Evolutionary conservation across 2,113 vertebrate species (phyloP).

Genomic region (Picathartes gymnocephalus): DNA sequence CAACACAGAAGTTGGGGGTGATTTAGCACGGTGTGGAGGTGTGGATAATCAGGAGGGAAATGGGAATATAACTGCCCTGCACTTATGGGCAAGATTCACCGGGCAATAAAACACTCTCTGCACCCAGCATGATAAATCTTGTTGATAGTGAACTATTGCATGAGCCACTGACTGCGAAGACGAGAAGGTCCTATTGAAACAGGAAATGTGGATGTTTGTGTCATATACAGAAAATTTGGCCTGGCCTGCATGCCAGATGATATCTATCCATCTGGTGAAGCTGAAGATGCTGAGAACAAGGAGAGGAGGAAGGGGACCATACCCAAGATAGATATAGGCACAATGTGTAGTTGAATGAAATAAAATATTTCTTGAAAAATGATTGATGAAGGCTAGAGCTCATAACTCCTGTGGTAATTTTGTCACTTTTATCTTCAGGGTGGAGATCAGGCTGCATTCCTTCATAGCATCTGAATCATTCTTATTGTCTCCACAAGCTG

Average conservation of each 20-base stretch:
- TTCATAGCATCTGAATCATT: conserved; percentile 61
- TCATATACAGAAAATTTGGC: not conserved
- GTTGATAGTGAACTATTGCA: not conserved
- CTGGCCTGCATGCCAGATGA: conserved; percentile 46
- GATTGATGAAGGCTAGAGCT: conserved; percentile 40
- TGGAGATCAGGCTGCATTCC: conserved; percentile 40
- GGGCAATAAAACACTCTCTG: not conserved
- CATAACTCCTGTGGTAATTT: conserved; percentile 30
- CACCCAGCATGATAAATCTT: not conserved
- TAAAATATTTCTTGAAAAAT: conserved; percentile 15
- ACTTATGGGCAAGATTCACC: not conserved
- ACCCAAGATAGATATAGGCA: not conserved
- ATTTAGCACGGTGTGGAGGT: not conserved
- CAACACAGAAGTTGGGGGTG: not conserved
- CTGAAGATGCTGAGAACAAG: conserved; percentile 5
- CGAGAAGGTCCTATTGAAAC: not conserved
- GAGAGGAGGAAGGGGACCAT: not conserved
- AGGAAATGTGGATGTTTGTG: not conserved
- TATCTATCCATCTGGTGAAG: conserved; percentile 24
- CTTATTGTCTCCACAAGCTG: conserved; percentile 58
- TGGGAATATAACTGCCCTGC: not conserved
- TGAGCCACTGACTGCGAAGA: not conserved
- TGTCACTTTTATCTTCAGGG: conserved; percentile 52
- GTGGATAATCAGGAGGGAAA: not conserved
- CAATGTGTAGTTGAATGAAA: not conserved